Conservation (phyloP, 2,113 vertebrate genomes). For the Eptesicus fuscus region DNA sequence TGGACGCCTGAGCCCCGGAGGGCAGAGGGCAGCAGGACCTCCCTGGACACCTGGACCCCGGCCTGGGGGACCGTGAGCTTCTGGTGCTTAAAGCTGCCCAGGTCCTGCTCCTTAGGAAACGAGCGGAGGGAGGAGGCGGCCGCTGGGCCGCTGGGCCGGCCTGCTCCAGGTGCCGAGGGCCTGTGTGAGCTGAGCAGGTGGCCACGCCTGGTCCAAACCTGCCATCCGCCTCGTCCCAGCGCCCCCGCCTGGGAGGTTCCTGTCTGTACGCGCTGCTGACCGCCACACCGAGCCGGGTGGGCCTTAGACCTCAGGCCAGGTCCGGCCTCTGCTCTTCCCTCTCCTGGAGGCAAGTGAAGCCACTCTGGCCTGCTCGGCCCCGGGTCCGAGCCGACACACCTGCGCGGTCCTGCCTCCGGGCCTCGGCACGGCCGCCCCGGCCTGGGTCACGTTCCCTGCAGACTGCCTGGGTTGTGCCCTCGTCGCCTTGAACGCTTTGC, state of each 20-base stretch:
- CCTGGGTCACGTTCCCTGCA: accelerated
- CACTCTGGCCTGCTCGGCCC: not conserved
- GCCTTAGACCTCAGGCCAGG: not conserved
- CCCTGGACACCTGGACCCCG: accelerated
- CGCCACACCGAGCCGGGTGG: accelerated
- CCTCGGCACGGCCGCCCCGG: not conserved
- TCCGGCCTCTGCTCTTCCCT: accelerated
- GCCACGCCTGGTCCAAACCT: accelerated
- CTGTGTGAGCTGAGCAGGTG: not conserved
- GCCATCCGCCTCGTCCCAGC: not conserved
- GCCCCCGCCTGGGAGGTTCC: accelerated
- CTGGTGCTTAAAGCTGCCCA: accelerated
- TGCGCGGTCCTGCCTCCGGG: accelerated
- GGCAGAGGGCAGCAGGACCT: too few relatives aligned
- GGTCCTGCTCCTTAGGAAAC: not conserved
- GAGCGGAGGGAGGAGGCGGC: accelerated
- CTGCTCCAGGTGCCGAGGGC: accelerated
- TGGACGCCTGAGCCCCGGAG: accelerated
- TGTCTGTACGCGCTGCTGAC: accelerated
- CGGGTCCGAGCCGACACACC: accelerated
- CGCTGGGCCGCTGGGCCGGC: accelerated
- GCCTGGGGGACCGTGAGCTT: accelerated
- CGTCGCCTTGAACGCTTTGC: accelerated
- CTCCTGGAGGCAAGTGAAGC: too few relatives aligned
- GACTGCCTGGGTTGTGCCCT: accelerated